These are phyloP conservation scores for Chelonoidis abingdonii DNA, from an alignment of 2,113 vertebrate species.

Conservation along the genomic window DNA sequence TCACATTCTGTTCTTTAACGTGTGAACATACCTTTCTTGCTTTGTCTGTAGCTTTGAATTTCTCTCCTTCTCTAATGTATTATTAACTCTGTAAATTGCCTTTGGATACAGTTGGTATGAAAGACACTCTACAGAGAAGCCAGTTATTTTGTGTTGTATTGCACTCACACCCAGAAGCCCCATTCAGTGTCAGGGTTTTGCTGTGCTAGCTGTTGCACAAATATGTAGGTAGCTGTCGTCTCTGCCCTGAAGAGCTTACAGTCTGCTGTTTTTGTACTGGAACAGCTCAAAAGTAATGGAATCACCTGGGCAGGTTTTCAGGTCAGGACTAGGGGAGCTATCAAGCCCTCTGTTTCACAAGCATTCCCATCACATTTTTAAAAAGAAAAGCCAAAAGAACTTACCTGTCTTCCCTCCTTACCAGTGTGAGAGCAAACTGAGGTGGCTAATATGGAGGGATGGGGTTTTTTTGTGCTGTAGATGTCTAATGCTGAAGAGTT, in stretches of 20 bases:
- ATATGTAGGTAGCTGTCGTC: not conserved
- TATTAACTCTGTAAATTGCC: not conserved
- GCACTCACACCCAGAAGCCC: not conserved
- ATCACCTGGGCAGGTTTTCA: too few species aligned
- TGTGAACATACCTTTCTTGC: not conserved
- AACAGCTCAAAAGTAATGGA: not conserved
- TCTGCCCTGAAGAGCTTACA: not conserved
- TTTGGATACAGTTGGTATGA: not conserved
- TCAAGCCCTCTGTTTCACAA: not conserved
- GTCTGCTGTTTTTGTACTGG: not conserved
- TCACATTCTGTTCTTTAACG: not conserved
- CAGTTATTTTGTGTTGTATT: not conserved
- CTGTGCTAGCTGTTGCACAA: not conserved
- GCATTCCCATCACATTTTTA: not conserved
- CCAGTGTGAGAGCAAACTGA: too few species aligned
- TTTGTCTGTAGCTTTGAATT: not conserved
- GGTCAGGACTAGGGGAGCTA: not conserved
- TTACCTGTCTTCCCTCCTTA: not conserved
- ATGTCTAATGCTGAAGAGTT: not conserved
- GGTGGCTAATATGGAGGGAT: too few species aligned
- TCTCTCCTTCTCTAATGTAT: not conserved
- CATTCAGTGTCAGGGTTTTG: not conserved
- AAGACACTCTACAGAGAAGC: not conserved
- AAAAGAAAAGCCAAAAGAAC: not conserved
- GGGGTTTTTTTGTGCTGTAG: not conserved